phyloP scores from a whole-genome alignment of 2,113 vertebrate species.

The Oncorhynchus keta region DNA sequence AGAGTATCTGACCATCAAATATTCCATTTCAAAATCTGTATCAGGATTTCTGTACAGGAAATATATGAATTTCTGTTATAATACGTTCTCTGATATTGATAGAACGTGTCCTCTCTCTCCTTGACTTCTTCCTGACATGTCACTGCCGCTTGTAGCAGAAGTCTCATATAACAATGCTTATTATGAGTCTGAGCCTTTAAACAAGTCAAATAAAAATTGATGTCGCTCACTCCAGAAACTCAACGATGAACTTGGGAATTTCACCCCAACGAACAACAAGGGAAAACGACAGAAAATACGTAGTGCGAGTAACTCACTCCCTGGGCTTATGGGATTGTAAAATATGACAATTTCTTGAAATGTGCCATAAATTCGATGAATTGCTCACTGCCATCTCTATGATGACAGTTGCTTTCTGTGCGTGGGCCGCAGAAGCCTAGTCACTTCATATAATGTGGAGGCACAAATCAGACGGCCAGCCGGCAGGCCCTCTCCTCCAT shows the following conservation, averaged over 20 bases:
- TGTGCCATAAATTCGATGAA: slow-evolving; percentile 91
- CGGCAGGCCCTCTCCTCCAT: no score
- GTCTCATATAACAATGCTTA: slow-evolving; percentile 70
- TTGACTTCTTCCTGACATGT: slow-evolving; percentile 66
- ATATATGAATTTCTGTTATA: slow-evolving; percentile 57
- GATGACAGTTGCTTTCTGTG: slow-evolving; percentile 86
- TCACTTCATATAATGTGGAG: slow-evolving; percentile 91
- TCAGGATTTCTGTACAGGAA: slow-evolving; percentile 12
- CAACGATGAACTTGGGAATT: slow-evolving; percentile 73
- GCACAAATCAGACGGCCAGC: slow-evolving; percentile 86
- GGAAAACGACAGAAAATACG: slow-evolving; percentile 86
- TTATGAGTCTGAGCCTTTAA: slow-evolving; percentile 69
- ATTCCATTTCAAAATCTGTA: slow-evolving; percentile 57
- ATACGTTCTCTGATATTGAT: slow-evolving; percentile 60
- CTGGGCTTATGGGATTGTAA: slow-evolving; percentile 93
- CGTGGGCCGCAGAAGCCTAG: slow-evolving; percentile 79
- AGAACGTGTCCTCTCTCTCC: slow-evolving; percentile 70
- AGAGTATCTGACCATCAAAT: slow-evolving; percentile 43
- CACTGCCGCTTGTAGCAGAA: slow-evolving; percentile 46
- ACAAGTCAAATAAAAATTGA: slow-evolving; percentile 76
- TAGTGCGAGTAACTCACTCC: slow-evolving; percentile 87
- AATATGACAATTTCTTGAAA: slow-evolving; percentile 91
- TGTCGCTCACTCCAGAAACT: slow-evolving; percentile 71
- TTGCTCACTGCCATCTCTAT: slow-evolving; percentile 82
- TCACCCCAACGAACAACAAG: slow-evolving; percentile 82